A percentile compares a stretch with the other conserved stretches of the same genome.
Conservation (phyloP, 2,113 vertebrate species). For the Channa maculata region DNA sequence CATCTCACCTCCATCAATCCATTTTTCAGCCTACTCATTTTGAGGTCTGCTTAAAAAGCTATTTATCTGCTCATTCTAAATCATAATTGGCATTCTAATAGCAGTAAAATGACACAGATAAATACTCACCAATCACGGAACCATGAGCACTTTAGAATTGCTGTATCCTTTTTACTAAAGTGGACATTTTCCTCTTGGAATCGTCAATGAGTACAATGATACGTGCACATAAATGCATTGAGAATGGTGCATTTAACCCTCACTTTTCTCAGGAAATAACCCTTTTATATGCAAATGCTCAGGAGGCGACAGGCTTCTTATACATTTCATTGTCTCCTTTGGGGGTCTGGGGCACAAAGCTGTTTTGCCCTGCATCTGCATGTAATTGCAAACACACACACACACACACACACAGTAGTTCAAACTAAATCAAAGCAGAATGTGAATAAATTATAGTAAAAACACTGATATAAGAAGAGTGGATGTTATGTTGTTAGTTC, state of each 20-base stretch:
- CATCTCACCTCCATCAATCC: slow-evolving; percentile 34
- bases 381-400: slow-evolving; percentile 48
- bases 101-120: slow-evolving; percentile 55
- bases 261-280: slow-evolving; percentile 46
- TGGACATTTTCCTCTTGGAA: slow-evolving; percentile 60
- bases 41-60: slow-evolving; percentile 49
- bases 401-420: slow-evolving; percentile 19
- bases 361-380: slow-evolving; percentile 63
- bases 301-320: slow-evolving; percentile 62
- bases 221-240: slow-evolving; percentile 56
- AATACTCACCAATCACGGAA: slow-evolving; percentile 53
- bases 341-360: slow-evolving; percentile 33
- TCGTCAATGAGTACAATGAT: slow-evolving; percentile 51
- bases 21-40: slow-evolving; percentile 38
- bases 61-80: slow-evolving; percentile 51
- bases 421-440: slow-evolving; percentile 44
- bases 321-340: slow-evolving; percentile 65
- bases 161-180: slow-evolving; percentile 53
- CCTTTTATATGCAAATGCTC: slow-evolving; percentile 79
- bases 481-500: slow-evolving; percentile 27
- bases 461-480: slow-evolving; percentile 23
- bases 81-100: slow-evolving; percentile 68
- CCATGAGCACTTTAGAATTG: slow-evolving; percentile 50
- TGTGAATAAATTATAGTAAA: slow-evolving; percentile 44
- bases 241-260: slow-evolving; percentile 56